Conservation (phyloP, 2,888 invertebrate genomes). For the Drosophila mimetica region DNA sequence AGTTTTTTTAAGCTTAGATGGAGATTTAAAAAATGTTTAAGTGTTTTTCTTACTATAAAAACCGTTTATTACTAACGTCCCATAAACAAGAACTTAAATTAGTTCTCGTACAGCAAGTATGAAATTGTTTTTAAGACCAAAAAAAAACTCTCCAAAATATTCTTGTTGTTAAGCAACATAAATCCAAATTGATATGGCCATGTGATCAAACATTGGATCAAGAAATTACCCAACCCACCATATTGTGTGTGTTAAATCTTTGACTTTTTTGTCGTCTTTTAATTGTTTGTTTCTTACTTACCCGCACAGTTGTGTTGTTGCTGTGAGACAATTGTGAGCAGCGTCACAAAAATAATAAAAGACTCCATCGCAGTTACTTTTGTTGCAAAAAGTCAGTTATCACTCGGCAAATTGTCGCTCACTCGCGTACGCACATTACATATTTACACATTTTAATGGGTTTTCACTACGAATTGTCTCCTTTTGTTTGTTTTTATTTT, state of each 20-base stretch:
- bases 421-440: slow-evolving; percentile 59
- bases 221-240: slow-evolving; percentile 15
- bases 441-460: slow-evolving; percentile 52
- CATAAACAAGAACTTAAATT: no score
- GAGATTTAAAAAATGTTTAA: no score
- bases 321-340: slow-evolving; percentile 38
- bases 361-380: slow-evolving; percentile 13
- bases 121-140: no score
- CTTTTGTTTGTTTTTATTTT: slow-evolving; percentile 2
- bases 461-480: slow-evolving; percentile 23
- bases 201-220: slow-evolving; percentile 14
- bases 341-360: slow-evolving; percentile 37
- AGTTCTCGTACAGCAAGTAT: no score
- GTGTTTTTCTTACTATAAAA: no score
- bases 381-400: slow-evolving; percentile 36
- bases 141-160: neutral
- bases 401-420: slow-evolving; percentile 59
- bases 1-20: neutral
- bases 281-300: slow-evolving; percentile 49
- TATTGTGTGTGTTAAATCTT: neutral
- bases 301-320: slow-evolving; percentile 57
- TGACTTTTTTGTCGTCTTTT: slow-evolving; percentile 1
- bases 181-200: slow-evolving; percentile 15
- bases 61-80: no score
- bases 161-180: neutral